These are phyloP conservation scores for Chionomys nivalis DNA, from an alignment of 2,113 vertebrate genomes.

Conservation along the genomic window DNA sequence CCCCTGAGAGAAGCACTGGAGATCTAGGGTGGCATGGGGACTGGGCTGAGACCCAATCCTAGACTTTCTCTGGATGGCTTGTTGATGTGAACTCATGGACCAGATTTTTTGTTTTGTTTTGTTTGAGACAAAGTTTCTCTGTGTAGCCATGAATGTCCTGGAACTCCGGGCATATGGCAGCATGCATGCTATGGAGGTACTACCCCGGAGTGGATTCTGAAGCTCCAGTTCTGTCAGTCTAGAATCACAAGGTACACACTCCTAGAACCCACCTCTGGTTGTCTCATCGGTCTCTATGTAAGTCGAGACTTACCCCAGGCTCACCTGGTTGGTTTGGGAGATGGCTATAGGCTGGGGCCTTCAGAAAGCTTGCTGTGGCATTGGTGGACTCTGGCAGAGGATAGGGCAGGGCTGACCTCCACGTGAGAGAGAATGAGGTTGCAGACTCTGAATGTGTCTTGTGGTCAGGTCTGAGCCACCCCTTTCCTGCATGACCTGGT, in stretches of 20 bases:
- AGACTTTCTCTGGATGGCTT: background rate
- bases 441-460: fast-evolving
- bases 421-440: background rate
- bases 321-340: background rate
- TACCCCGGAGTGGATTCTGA: background rate
- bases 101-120: background rate
- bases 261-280: background rate
- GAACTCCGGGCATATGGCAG: background rate
- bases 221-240: too few relatives aligned
- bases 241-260: background rate
- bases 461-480: too few relatives aligned
- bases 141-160: background rate
- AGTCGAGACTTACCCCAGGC: background rate
- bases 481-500: background rate
- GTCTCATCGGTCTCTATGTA: background rate
- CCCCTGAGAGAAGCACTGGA: background rate
- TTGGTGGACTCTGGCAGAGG: too few relatives aligned
- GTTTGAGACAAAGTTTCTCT: background rate
- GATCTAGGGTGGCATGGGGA: too few relatives aligned
- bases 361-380: too few relatives aligned
- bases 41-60: background rate
- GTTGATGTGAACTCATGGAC: background rate
- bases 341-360: background rate
- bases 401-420: too few relatives aligned
- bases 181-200: fast-evolving